Base-by-base conservation (phyloP, 2,113 vertebrate species). In the Phaethornis superciliosus region DNA sequence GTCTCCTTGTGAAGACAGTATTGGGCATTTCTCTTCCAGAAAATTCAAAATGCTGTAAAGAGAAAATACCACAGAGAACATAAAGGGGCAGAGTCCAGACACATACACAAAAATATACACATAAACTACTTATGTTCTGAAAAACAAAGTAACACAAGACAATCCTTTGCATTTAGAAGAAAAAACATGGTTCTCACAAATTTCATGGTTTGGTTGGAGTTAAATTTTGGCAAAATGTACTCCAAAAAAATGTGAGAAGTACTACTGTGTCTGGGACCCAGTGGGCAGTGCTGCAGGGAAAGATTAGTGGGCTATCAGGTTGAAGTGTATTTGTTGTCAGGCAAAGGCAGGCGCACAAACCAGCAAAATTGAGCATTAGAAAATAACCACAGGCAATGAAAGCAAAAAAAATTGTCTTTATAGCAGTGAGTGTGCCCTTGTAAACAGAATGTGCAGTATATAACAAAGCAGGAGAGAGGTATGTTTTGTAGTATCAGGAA, bases 221-320 rank as follows among this genome's bases (percentile, higher is more conserved):
- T 86, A 65, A 63, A 76, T 71, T 94, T 75, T 90, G 81, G 80
- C 81, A 52, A 65, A 81, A 19, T 9, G 4, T 68, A 20, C 37
- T 71, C 30, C 37, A 30, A 46, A 84, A 90, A 86, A 65, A 2
- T 26, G 32, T 0, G 0, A 47, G 46, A 69, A 85, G 12, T 59
- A 23, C 46, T 72, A 6, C 56, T 85, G 51, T 93, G 52, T n/a
- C n/a, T 75, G 42, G 56, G 83, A 68, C 64, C 52, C 1, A 0
- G 56, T 37, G 64, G 52, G 37, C 32, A 78, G 72, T 33, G 64
- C 88, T 94, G 85, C 82, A 84, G 49, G 30, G 28, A 32, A 72
- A 94, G 88, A 96, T 92, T 72, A 95, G 64, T 63, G 52, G 26
- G 42, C 80, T 70, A 78, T 78, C 72, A 23, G 35, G 67, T 18